phyloP scores from a whole-genome alignment of 2,797 vertebrate genomes.

The Neomorphus geoffroyi region DNA sequence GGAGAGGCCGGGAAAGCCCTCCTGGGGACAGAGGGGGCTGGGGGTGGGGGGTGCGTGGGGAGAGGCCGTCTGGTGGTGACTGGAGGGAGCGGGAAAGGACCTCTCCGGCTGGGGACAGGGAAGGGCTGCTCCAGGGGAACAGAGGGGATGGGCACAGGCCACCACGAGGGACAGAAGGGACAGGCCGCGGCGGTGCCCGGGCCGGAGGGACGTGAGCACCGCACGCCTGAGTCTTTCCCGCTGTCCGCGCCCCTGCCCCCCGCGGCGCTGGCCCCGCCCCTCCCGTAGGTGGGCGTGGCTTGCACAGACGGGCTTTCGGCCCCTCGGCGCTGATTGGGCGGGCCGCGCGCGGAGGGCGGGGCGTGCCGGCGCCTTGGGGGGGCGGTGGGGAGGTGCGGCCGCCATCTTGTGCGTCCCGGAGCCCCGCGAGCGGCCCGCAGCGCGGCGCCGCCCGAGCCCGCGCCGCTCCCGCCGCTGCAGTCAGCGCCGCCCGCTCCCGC shows the following conservation, averaged over 20 bases:
- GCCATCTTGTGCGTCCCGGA: slow-evolving; percentile 75
- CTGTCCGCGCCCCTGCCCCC: no score
- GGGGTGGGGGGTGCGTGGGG: no score
- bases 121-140: no score
- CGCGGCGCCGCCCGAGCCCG: neutral
- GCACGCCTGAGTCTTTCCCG: no score
- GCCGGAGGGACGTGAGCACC: no score
- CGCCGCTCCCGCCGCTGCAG: neutral
- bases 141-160: neutral
- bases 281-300: neutral
- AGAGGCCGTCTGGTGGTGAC: neutral
- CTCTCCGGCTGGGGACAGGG: neutral
- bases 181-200: no score
- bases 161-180: neutral
- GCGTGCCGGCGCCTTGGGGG: slow-evolving; percentile 72
- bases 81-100: neutral
- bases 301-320: neutral
- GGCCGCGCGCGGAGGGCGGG: slow-evolving; percentile 76
- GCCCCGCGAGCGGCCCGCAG: neutral
- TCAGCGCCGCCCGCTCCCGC: neutral
- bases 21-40: neutral
- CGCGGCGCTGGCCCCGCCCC: no score
- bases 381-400: slow-evolving; percentile 66
- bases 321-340: slow-evolving; percentile 68
- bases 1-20: neutral